Percentiles rank a stretch among this genome's conserved stretches.
These are phyloP conservation scores for Ennomos fuscantarius DNA, from an alignment of 2,888 invertebrate species.

Conservation along the genomic window DNA sequence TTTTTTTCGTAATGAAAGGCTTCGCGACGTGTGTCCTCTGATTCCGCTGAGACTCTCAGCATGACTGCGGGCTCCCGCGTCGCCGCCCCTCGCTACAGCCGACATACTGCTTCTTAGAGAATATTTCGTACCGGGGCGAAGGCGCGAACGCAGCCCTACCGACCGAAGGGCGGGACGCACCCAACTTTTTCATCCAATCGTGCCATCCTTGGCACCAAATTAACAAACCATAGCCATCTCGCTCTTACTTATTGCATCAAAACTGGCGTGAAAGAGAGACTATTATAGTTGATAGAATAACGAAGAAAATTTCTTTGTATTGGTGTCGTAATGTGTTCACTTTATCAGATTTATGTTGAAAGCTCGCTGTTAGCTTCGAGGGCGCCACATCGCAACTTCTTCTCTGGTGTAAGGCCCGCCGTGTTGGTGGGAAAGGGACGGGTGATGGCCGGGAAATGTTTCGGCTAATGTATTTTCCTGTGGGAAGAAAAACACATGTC, in stretches of 20 bases:
- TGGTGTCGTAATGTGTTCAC: constrained; percentile 79
- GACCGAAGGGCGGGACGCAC: constrained; percentile 72
- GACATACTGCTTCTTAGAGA: constrained; percentile 81
- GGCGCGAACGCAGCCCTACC: constrained; percentile 77
- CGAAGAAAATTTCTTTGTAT: constrained; percentile 80
- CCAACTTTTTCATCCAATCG: constrained; percentile 78
- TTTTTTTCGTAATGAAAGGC: constrained; percentile 74
- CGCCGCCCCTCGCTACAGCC: constrained; percentile 79
- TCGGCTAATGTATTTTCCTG: constrained; percentile 83
- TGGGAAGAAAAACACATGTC: constrained; percentile 85
- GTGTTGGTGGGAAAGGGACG: constrained; percentile 56
- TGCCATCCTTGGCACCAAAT: constrained; percentile 46
- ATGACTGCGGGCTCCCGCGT: constrained; percentile 84
- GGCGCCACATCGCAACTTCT: constrained; percentile 66
- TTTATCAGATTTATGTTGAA: constrained; percentile 85
- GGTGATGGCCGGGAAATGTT: constrained; percentile 72
- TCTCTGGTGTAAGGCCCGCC: constrained; percentile 42
- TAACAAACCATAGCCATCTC: constrained; percentile 50
- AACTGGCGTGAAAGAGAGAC: constrained; percentile 47
- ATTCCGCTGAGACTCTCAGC: constrained; percentile 82
- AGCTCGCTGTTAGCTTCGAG: constrained; percentile 80
- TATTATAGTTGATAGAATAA: constrained; percentile 51
- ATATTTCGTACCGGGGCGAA: constrained; percentile 66
- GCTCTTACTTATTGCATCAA: constrained; percentile 42
- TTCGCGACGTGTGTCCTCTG: constrained; percentile 81